These are phyloP conservation scores for Steinernema khuongi DNA, from an alignment of 1,140 invertebrate genomes.

Conservation along the genomic window DNA sequence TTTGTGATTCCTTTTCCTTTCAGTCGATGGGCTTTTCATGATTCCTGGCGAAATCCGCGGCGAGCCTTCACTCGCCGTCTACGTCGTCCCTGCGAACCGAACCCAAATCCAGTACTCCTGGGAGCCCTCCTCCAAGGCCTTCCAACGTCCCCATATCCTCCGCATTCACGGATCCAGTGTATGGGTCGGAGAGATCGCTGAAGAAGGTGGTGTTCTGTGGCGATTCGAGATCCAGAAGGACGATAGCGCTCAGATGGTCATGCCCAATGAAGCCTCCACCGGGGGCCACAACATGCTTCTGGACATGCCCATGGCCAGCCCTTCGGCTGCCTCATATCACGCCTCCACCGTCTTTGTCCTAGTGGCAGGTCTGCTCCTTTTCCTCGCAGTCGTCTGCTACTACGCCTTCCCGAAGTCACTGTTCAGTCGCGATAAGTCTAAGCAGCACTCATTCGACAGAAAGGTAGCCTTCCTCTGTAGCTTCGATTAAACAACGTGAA, in stretches of 20 bases:
- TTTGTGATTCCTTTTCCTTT: constrained; percentile 18
- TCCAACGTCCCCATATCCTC: constrained; percentile 48
- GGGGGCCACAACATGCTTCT: background rate
- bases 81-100: constrained; percentile 23
- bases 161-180: constrained; percentile 36
- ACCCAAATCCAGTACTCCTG: constrained; percentile 43
- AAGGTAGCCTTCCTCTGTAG: constrained; percentile 26
- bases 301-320: background rate
- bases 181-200: constrained; percentile 51
- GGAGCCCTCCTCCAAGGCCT: constrained; percentile 34
- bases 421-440: constrained; percentile 19
- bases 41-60: constrained; percentile 38
- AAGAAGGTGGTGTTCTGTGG: constrained; percentile 49
- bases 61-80: constrained; percentile 27
- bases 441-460: constrained; percentile 37
- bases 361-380: background rate
- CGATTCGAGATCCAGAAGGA: constrained; percentile 42
- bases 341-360: background rate
- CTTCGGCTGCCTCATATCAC: background rate
- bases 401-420: background rate
- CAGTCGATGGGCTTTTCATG: constrained; percentile 44
- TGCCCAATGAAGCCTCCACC: background rate
- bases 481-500: background rate
- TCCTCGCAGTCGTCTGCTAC: background rate
- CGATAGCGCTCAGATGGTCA: background rate